Base-by-base conservation (phyloP, 2,888 invertebrate species). In the Eulithis testata region DNA sequence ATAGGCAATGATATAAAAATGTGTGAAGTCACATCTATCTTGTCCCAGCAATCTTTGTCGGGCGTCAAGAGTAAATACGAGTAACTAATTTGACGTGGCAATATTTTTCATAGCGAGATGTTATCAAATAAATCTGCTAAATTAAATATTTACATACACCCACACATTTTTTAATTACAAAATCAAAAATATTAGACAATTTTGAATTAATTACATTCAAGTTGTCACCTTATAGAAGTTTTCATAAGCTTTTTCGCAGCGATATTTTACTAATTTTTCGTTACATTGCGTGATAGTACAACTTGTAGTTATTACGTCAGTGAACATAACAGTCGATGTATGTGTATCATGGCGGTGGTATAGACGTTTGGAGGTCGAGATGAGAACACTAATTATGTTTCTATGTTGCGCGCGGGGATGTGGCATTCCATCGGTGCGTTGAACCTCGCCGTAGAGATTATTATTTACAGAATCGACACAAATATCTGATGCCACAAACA, bases 331-430 rank as follows among this genome's bases (percentile, higher is more conserved):
- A 63, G 66, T 72, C 88, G 81, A 86, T 89, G 86, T 81, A 83
- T 72, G 76, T 69, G 76, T 75, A 76, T 79, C 74, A 75, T 66
- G 66, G 77, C 76, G 81, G 82, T 83, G 77, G 71, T 79, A 81
- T 84, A 79, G 76, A 75, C 78, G 79, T 72, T 72, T 77, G 79
- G 79, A 76, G 78, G 80, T 79, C 81, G 82, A 83, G 89, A 86
- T 84, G 87, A 85, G 87, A 87, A 83, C 85, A 86, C 91, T 91
- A 91, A 92, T 92, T 92, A 91, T 87, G 87, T 87, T 86, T 87
- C 89, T 89, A 88, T 87, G 87, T 87, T 82, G 86, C 83, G 78
- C 84, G 83, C 83, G 81, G 85, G 55, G 87, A 78, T 84, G 87
- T 85, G 85, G 88, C 90, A 91, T 91, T 90, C 90, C 89, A 69